phyloP scores from a whole-genome alignment of 2,888 invertebrate genomes.

The Danaus chrysippus region DNA sequence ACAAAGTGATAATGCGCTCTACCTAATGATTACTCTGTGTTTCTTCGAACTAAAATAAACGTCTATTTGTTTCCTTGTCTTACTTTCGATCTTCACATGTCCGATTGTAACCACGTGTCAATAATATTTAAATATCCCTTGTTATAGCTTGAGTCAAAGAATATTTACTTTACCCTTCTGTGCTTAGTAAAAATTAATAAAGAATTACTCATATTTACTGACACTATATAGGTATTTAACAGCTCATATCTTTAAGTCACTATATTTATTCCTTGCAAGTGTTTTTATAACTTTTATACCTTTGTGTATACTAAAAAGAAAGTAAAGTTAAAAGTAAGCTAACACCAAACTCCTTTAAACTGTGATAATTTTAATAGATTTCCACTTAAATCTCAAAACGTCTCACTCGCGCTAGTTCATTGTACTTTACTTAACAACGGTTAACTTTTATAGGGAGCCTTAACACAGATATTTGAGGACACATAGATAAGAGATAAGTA shows the following conservation, averaged over 20 bases:
- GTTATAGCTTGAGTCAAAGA: no score
- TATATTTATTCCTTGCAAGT: no score
- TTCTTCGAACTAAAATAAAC: conserved; percentile 42
- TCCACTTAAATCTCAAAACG: conserved; percentile 1
- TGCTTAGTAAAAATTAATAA: no score
- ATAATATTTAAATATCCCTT: neutral
- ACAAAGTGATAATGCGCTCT: neutral
- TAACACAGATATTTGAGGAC: conserved; percentile 22
- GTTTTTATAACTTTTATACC: no score
- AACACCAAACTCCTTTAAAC: no score
- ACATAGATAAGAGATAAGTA: conserved; percentile 25
- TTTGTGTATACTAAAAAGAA: no score
- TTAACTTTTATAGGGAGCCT: conserved; percentile 10
- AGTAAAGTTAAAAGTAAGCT: no score
- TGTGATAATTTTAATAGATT: neutral
- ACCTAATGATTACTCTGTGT: conserved; percentile 31
- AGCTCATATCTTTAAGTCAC: no score
- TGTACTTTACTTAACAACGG: conserved; percentile 10
- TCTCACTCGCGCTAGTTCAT: conserved; percentile 14
- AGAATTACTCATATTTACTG: no score
- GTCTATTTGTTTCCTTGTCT: conserved; percentile 39
- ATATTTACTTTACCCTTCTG: no score
- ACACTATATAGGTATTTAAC: no score
- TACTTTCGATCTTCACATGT: conserved; percentile 35
- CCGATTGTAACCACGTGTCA: conserved; percentile 25